Base-by-base conservation (phyloP, 2,113 vertebrate species). In the Elephas maximus region DNA sequence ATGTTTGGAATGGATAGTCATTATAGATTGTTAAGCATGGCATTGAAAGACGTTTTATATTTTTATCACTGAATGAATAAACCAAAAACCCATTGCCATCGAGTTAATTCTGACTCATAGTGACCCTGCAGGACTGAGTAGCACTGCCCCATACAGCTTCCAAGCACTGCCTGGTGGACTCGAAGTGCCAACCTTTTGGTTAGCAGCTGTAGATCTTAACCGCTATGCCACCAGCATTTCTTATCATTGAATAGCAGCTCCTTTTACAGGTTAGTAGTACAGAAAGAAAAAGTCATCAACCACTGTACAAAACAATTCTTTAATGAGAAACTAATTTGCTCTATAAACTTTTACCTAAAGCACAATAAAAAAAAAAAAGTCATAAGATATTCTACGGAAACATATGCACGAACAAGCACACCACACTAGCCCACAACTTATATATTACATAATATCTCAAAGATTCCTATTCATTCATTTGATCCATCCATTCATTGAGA, bases 391-490 rank as follows among this genome's bases (percentile, higher is more conserved):
- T 78, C 9, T 71, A 51, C 26, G 65, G 2, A 96, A 28, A n/a
- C 37, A 62, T 1, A 37, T 23, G 30, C 8, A 87, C 33, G 79
- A 76, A 76, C 14, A 78, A 53, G 6, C 20, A 81, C 5, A 90
- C 14, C 18, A 89, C 8, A 30, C 3, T 6, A 69, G 20, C 12
- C 5, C 30, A 78, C 7, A 62, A 85, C 82, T 78, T 78, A 45
- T 28, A 2, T 28, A 79, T 26, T 62, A 14, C 0, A 8, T 76
- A 76, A 48, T 17, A n/a, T 33, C 26, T 93, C 48, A 87, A 76
- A 95, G 57, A 18, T 53, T 60, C n/a, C 95, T 37, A 53, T 77
- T 91, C 2, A 96, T 91, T 94, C 53, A 60, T 57, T 57, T 45
- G 65, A 65, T 28, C 21, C 20, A 78, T 30, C 21, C 67, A 92